Percentiles rank a stretch among this genome's conserved stretches.
phyloP scores from a whole-genome alignment of 2,888 invertebrate genomes.

The Tachina fera region DNA sequence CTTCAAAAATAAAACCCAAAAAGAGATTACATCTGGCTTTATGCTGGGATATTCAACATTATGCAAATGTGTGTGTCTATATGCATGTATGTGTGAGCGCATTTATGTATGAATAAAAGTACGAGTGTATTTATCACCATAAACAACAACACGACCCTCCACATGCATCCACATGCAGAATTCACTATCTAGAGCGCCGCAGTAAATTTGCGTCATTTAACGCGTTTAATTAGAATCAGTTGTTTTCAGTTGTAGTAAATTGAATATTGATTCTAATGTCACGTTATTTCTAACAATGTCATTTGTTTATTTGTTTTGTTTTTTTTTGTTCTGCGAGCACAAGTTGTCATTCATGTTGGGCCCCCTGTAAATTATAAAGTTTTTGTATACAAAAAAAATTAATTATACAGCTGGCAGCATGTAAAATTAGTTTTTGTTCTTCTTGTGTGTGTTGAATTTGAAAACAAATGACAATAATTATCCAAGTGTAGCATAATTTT shows the following conservation, averaged over 20 bases:
- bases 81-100: background rate
- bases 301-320: constrained; percentile 24
- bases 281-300: constrained; percentile 59
- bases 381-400: background rate
- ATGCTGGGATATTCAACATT: too few species aligned
- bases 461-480: constrained; percentile 38
- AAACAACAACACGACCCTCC: background rate
- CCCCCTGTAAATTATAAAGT: constrained; percentile 11
- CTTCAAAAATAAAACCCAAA: too few species aligned
- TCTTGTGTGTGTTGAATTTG: constrained; percentile 7
- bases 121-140: background rate
- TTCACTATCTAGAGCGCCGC: constrained; percentile 25
- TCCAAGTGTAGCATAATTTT: constrained; percentile 26
- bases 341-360: background rate
- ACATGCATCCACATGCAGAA: background rate
- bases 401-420: constrained; percentile 1
- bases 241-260: constrained; percentile 68
- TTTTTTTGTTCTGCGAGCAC: background rate
- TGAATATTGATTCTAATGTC: constrained; percentile 71
- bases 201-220: constrained; percentile 68
- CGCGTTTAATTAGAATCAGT: constrained; percentile 72
- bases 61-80: background rate
- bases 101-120: too few species aligned
- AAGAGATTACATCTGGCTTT: too few species aligned
- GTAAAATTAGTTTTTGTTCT: constrained; percentile 12